Evolutionary conservation across 2,797 vertebrate species (phyloP).

Genomic region (Hybognathus amarus): DNA sequence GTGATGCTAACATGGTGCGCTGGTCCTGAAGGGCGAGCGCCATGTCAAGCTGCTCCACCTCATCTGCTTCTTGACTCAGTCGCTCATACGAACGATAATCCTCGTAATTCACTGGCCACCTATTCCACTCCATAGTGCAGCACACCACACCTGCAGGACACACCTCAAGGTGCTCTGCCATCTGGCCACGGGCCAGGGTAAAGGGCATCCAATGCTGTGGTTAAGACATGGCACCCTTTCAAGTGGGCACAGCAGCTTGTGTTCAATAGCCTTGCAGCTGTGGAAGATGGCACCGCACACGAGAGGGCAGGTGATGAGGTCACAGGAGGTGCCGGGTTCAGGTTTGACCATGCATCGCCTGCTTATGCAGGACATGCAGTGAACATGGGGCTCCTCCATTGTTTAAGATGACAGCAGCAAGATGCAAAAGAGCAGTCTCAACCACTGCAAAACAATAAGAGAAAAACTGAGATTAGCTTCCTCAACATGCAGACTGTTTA

Average conservation of each 20-base stretch:
- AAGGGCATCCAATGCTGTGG: slow-evolving; percentile 91
- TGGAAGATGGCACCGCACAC: slow-evolving; percentile 95
- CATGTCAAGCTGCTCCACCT: slow-evolving; percentile 96
- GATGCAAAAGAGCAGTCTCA: slow-evolving; percentile 13
- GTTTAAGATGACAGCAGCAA: background rate
- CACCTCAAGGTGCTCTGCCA: slow-evolving; percentile 91
- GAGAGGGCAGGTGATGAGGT: slow-evolving; percentile 85
- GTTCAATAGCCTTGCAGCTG: slow-evolving; percentile 90
- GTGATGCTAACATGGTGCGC: slow-evolving; percentile 91
- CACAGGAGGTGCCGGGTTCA: slow-evolving; percentile 87
- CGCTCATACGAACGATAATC: slow-evolving; percentile 94
- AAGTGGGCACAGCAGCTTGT: slow-evolving; percentile 90
- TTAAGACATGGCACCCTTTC: slow-evolving; percentile 93
- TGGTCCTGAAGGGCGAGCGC: slow-evolving; percentile 97
- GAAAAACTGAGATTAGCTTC: background rate
- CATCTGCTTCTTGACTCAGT: slow-evolving; percentile 90
- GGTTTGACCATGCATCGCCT: slow-evolving; percentile 88
- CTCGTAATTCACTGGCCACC: slow-evolving; percentile 94
- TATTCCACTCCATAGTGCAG: slow-evolving; percentile 99
- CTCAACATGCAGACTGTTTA: background rate
- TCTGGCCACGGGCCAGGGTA: slow-evolving; percentile 86
- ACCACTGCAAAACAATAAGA: slow-evolving; percentile 41
- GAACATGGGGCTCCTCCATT: slow-evolving; percentile 78
- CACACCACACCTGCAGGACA: slow-evolving; percentile 97
- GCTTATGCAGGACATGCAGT: slow-evolving; percentile 92